Percentiles rank a stretch among this genome's conserved stretches.
Evolutionary conservation across 2,113 vertebrate genomes (phyloP).

Genomic region (Myrmophylax atrothorax): DNA sequence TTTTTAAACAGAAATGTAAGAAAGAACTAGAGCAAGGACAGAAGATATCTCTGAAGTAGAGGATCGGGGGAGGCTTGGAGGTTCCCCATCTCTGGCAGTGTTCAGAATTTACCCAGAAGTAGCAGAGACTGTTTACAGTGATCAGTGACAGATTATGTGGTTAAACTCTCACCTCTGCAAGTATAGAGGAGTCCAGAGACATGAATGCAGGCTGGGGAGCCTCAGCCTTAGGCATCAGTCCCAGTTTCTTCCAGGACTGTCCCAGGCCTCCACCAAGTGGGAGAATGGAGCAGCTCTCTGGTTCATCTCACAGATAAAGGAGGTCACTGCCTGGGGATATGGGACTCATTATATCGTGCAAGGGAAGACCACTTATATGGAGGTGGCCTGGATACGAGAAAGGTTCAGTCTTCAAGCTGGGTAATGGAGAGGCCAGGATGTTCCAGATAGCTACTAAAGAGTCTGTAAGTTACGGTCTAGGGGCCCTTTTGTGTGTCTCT

Average conservation of each 20-base stretch:
- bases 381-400: background rate
- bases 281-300: background rate
- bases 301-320: background rate
- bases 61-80: background rate
- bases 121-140: background rate
- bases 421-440: background rate
- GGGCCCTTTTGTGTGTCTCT: background rate
- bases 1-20: background rate
- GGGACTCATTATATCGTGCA: background rate
- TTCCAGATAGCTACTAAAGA: background rate
- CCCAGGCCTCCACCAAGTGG: accelerated
- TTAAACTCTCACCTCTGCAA: background rate
- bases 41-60: background rate
- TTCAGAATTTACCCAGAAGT: background rate
- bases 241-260: background rate
- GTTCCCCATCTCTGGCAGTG: background rate
- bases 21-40: background rate
- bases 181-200: background rate
- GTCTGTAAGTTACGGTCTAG: background rate
- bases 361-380: background rate
- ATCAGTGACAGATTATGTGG: background rate
- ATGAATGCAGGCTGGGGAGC: background rate
- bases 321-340: background rate
- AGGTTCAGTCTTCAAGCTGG: background rate
- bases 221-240: background rate